A percentile compares a stretch with the other conserved stretches of the same genome.
Evolutionary conservation across 2,888 invertebrate genomes (phyloP).

Genomic region (Acanthosepion pharaonis): DNA sequence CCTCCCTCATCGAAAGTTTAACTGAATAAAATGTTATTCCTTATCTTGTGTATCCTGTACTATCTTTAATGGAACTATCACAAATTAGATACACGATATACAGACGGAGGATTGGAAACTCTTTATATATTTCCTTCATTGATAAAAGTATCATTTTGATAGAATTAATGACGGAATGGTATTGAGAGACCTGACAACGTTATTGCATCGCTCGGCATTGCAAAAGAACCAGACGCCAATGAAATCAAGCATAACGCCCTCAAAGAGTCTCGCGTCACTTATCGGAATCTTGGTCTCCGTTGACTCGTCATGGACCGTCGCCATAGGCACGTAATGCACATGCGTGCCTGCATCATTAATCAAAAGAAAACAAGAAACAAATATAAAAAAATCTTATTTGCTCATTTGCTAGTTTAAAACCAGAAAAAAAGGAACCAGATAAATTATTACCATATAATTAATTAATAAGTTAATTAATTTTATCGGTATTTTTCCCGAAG

Average conservation of each 20-base stretch:
- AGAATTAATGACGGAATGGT: not conserved
- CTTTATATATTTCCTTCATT: not conserved
- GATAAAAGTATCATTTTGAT: not conserved
- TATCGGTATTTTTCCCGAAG: not conserved
- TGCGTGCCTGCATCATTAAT: not conserved
- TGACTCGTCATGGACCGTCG: not conserved
- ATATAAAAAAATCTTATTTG: not conserved
- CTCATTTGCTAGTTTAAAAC: not conserved
- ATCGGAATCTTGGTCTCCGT: not conserved
- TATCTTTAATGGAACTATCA: too few relatives aligned
- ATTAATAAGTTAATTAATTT: not conserved
- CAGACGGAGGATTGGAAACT: too few relatives aligned
- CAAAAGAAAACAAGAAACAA: not conserved
- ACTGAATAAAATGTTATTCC: too few relatives aligned
- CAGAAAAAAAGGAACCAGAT: not conserved
- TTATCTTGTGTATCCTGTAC: too few relatives aligned
- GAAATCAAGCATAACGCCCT: not conserved
- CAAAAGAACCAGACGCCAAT: not conserved
- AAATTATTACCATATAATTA: not conserved
- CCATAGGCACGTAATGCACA: not conserved
- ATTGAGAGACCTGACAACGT: not conserved
- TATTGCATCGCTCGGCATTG: not conserved
- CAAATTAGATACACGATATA: too few relatives aligned
- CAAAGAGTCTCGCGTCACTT: not conserved
- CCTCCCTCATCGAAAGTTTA: too few relatives aligned